Base-by-base conservation (phyloP, 2,888 invertebrate genomes). In the Nomada ruficornis region DNA sequence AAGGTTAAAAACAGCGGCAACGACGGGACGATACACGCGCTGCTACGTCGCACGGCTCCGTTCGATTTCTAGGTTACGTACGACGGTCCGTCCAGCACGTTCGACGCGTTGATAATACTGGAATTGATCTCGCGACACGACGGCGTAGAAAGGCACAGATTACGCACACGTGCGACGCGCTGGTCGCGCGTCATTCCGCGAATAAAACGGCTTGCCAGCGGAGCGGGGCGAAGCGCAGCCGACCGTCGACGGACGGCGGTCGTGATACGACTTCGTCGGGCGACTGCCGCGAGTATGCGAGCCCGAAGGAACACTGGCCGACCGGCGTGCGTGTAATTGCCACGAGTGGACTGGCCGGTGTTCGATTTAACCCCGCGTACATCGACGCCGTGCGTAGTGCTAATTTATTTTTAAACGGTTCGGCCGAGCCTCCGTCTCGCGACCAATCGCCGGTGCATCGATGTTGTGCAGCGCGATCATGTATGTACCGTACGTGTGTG, bases 401-500 rank as follows among this genome's bases (percentile, higher is more conserved):
- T 86, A 80, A 91, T 87, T 91, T 91, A 91, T 91, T 91, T 91
- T 91, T 90, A 87, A 91, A 89, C 85, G 81, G 77, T 77, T 59
- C 72, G 83, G 88, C 74, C 91, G 91, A 90, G 91, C 91, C 91
- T 82, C 90, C 88, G 73, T 36, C 70, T 42, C 29, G 52, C 80
- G 44, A 26, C 91, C 91, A 91, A 91, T 91, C 85, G 82, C 86
- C 86, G 86, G 65, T 86, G 60, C 72, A 69, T 77, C 50, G 69
- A 79, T 44, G 62, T 44, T 59, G 47, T 60, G 54, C 64, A 54
- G 42, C 29, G 7, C 59, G 29, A 20, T 20, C 4, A 13, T 44
- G 10, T 1, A 13, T 20, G 26, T n/a, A 13, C n/a, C 20, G 20
- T 4, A 23, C 5, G 42, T 44, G 23, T 44, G 60, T 65, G 65